phyloP scores from a whole-genome alignment of 1,140 invertebrate species.

The Drosophila littoralis region DNA sequence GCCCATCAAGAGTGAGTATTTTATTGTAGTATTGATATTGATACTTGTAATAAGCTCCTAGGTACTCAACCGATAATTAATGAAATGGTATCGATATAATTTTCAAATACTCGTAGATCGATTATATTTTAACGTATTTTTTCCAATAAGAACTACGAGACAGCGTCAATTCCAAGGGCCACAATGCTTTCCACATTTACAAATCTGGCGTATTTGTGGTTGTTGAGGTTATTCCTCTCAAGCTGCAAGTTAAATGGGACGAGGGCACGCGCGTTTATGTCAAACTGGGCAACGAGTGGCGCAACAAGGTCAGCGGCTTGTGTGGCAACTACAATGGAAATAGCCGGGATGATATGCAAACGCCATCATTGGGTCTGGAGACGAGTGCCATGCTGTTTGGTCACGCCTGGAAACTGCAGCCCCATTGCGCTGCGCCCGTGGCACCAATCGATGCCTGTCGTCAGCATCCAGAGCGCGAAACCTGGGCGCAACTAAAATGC shows the following conservation, averaged over 20 bases:
- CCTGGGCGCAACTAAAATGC: slow-evolving; percentile 92
- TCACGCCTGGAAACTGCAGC: slow-evolving; percentile 94
- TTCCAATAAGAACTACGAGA: slow-evolving; percentile 61
- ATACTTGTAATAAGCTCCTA: neutral
- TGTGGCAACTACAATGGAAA: slow-evolving; percentile 97
- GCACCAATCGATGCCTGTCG: slow-evolving; percentile 88
- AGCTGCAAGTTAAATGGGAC: slow-evolving; percentile 94
- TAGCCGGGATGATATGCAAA: slow-evolving; percentile 92
- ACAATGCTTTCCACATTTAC: slow-evolving; percentile 76
- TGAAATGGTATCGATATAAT: neutral
- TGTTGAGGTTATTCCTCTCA: slow-evolving; percentile 90
- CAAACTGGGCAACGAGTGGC: slow-evolving; percentile 90
- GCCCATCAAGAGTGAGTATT: slow-evolving; percentile 70
- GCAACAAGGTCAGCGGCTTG: slow-evolving; percentile 91
- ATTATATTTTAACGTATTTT: neutral
- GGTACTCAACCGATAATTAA: neutral
- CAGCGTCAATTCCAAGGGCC: slow-evolving; percentile 64
- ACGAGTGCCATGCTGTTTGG: slow-evolving; percentile 91
- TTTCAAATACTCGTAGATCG: neutral
- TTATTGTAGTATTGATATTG: neutral
- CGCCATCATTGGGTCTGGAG: slow-evolving; percentile 91
- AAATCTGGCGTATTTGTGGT: slow-evolving; percentile 90
- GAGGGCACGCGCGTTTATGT: slow-evolving; percentile 92
- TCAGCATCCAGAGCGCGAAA: slow-evolving; percentile 89
- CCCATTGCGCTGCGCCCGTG: slow-evolving; percentile 88